Percentiles rank a stretch among this genome's conserved stretches.
These are phyloP conservation scores for Marasmarcha lunaedactyla DNA, from an alignment of 2,888 invertebrate species.

Conservation along the genomic window DNA sequence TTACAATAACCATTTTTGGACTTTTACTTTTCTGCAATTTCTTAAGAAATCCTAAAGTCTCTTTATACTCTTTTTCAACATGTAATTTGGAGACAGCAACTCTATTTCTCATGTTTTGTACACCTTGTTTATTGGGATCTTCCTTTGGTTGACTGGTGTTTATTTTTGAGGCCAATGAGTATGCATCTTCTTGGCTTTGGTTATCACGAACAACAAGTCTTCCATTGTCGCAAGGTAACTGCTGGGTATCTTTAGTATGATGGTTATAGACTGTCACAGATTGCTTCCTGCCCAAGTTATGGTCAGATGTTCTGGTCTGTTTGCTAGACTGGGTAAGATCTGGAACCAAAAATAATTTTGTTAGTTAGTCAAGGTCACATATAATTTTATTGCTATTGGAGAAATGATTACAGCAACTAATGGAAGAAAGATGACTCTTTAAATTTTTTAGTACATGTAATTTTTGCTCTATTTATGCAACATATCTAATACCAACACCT, in stretches of 20 bases:
- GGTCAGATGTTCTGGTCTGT: not conserved
- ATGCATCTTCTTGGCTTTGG: slow-evolving; percentile 42
- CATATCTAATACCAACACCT: too few species aligned
- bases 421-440: too few species aligned
- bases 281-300: slow-evolving; percentile 25
- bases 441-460: too few species aligned
- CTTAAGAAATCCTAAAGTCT: slow-evolving; percentile 52
- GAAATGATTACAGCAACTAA: too few species aligned
- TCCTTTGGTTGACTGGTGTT: slow-evolving; percentile 14
- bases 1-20: not conserved
- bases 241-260: slow-evolving; percentile 35
- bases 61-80: slow-evolving; percentile 56
- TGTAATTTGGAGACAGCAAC: slow-evolving; percentile 75
- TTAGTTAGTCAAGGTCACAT: too few species aligned
- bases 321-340: too few species aligned
- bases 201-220: slow-evolving; percentile 34
- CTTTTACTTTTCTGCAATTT: slow-evolving; percentile 39
- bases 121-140: slow-evolving; percentile 19
- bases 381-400: too few species aligned
- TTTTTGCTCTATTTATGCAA: too few species aligned
- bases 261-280: slow-evolving; percentile 51
- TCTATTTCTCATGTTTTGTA: slow-evolving; percentile 38
- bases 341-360: too few species aligned
- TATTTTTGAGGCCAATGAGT: slow-evolving; percentile 31
- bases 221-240: slow-evolving; percentile 27